Conservation (phyloP, 2,113 vertebrate genomes). For the Amphiprion percula region DNA sequence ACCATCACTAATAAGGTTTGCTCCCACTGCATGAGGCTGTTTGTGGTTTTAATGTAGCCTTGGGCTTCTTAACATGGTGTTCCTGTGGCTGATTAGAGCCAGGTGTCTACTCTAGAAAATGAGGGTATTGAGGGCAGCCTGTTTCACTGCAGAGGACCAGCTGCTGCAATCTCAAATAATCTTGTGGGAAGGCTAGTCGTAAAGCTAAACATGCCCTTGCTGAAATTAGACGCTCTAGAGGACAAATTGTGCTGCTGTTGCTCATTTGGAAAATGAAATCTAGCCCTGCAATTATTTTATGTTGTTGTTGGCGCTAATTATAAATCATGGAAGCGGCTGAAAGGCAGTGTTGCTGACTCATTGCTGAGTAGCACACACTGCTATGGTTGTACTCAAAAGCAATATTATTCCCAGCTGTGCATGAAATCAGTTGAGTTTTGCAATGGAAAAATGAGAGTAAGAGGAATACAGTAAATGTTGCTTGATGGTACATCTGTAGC, state of each 20-base stretch:
- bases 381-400: constrained; percentile 64
- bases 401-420: constrained; percentile 76
- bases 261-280: constrained; percentile 74
- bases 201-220: constrained; percentile 67
- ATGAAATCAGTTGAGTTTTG: constrained; percentile 70
- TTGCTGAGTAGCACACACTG: constrained; percentile 50
- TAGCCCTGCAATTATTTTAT: constrained; percentile 70
- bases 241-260: constrained; percentile 72
- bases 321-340: constrained; percentile 61
- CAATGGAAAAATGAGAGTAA: constrained; percentile 61
- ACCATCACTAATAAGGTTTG: constrained; percentile 17
- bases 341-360: constrained; percentile 63
- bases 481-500: constrained; percentile 13
- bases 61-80: constrained; percentile 61
- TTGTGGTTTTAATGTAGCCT: constrained; percentile 42
- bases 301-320: constrained; percentile 75
- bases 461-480: constrained; percentile 37
- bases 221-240: constrained; percentile 66
- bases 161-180: constrained; percentile 68
- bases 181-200: constrained; percentile 66
- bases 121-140: constrained; percentile 60
- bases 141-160: constrained; percentile 60
- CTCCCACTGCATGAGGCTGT: constrained; percentile 21
- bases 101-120: constrained; percentile 70
- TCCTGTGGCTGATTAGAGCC: constrained; percentile 77